Base-by-base conservation (phyloP, 1,140 invertebrate genomes). In the Grapholita molesta region DNA sequence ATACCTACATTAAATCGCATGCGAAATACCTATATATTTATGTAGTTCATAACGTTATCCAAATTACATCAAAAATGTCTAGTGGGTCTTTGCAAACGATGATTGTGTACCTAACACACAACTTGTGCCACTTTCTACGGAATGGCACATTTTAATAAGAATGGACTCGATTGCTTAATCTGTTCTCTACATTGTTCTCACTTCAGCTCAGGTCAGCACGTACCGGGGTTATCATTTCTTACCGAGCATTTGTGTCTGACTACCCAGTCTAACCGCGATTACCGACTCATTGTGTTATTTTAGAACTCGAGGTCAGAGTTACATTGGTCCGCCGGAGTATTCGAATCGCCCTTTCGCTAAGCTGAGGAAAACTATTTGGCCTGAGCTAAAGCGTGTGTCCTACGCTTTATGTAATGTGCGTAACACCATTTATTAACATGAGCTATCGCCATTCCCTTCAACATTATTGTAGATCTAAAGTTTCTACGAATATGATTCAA, bases 401-500 rank as follows among this genome's bases (percentile, higher is more conserved):
- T 68, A 67, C 35, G 53, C 38, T 42, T 68, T 68, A 68, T 68
- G 55, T 64, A 69, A 69, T 55, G 24, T 32, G 28, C 24, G 48
- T 55, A 68, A 68, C 66, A 57, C 52, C 48, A 55, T 68, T 68
- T 52, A 68, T 68, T 68, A 68, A 24, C 32, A 18, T 18, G 12
- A 53, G n/a, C 53, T 23, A 23, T 33, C 18, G 21, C 18, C 33
- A 18, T 18, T 24, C 64, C 24, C 4, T 11, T n/a, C 23, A 9
- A 32, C 35, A n/a, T 15, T 28, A 28, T 66, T 61, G 18, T 15
- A 61, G 24, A 8, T 30, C 18, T 48, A 48, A 21, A 21, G 42
- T 4, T 23, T 70, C 57, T 32, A 73, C 68, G 66, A 67, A 73
- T 71, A 70, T 57, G 64, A 61, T 73, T 70, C 69, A 75, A 73